Evolutionary conservation across 2,797 vertebrate genomes (phyloP).

Genomic region (Acipenser transmontanus): DNA sequence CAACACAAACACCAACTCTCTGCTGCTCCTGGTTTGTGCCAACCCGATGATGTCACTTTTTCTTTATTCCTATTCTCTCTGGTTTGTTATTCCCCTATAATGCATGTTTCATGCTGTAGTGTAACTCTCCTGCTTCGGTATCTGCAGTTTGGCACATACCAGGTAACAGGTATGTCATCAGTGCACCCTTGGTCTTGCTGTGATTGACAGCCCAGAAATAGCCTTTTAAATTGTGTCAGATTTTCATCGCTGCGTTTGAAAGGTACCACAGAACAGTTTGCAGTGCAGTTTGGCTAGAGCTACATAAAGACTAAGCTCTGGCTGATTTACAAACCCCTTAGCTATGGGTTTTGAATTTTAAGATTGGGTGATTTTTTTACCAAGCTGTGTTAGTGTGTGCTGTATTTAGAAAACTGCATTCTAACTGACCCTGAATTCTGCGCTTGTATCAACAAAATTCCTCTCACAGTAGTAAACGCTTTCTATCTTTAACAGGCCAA

Average conservation of each 20-base stretch:
- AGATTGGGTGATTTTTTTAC: background rate
- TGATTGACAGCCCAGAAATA: conserved; percentile 47
- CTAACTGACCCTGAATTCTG: too few relatives aligned
- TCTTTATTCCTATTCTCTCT: conserved; percentile 9
- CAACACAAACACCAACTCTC: conserved; percentile 38
- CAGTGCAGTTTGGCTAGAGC: conserved; percentile 19
- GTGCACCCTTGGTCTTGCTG: conserved; percentile 42
- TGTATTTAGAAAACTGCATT: background rate
- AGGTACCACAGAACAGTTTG: conserved; percentile 38
- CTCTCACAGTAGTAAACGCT: background rate
- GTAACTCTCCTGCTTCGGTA: conserved; percentile 33
- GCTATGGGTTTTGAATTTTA: background rate
- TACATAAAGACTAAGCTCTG: background rate
- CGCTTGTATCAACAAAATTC: too few relatives aligned
- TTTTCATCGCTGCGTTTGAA: conserved; percentile 43
- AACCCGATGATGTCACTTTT: conserved; percentile 45
- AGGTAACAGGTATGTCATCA: conserved; percentile 40
- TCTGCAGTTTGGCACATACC: conserved; percentile 34
- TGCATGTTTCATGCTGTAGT: conserved; percentile 27
- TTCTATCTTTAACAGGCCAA: background rate
- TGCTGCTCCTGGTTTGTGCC: conserved; percentile 31
- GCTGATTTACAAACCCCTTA: background rate
- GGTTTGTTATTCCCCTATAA: conserved; percentile 19
- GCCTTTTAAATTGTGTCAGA: conserved; percentile 49
- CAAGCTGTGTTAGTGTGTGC: background rate